Conservation (phyloP, 2,797 vertebrate species). For the Crotalus adamanteus region DNA sequence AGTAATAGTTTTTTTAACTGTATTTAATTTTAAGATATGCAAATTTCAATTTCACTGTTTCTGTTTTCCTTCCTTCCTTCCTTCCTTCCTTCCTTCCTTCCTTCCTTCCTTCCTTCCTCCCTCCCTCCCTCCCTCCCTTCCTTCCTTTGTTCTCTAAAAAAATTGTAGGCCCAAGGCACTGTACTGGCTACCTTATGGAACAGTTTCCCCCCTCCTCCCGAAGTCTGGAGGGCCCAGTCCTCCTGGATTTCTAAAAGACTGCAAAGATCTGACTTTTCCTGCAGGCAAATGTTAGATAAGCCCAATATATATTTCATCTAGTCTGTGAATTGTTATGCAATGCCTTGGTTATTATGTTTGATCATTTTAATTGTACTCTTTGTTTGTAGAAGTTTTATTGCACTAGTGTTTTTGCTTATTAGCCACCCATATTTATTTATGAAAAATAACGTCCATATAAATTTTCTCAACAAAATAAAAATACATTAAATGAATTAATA, state of each 20-base stretch:
- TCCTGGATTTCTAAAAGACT: not conserved
- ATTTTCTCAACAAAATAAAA: not conserved
- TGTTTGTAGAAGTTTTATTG: not conserved
- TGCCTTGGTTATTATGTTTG: not conserved
- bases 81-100: not conserved
- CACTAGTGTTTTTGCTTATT: not conserved
- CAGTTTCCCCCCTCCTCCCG: not conserved
- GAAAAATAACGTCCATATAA: not conserved
- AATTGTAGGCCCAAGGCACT: not conserved
- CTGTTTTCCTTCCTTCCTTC: not conserved
- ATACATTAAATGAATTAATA: not conserved
- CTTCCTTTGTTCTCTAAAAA: not conserved
- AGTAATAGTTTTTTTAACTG: not conserved
- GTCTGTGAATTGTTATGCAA: not conserved
- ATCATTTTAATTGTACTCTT: not conserved
- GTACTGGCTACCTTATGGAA: not conserved
- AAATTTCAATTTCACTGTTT: not conserved
- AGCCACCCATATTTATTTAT: not conserved
- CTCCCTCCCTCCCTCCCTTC: too few relatives aligned
- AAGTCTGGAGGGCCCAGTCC: not conserved
- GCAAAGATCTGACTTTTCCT: not conserved
- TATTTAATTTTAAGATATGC: not conserved
- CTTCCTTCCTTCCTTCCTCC: too few relatives aligned
- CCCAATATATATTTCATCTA: not conserved
- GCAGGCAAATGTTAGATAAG: not conserved